Percentiles rank a stretch among this genome's conserved stretches.
Evolutionary conservation across 2,113 vertebrate genomes (phyloP).

Genomic region (Gallinago media): DNA sequence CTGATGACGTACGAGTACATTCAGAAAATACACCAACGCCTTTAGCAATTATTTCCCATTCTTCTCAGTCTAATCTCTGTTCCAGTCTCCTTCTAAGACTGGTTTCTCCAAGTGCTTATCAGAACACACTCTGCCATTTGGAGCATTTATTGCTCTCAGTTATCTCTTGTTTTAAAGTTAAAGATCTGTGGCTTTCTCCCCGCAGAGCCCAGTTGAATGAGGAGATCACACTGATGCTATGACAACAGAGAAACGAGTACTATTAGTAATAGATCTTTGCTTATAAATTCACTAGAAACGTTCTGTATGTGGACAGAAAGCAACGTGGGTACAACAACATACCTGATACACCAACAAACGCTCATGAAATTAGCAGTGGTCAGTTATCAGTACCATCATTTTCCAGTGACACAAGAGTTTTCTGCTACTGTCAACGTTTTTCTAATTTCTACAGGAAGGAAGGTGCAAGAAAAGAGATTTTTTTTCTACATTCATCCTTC

Average conservation of each 20-base stretch:
- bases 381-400: neutral
- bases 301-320: neutral
- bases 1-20: neutral
- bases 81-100: neutral
- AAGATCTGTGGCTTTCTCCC: neutral
- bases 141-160: neutral
- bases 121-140: neutral
- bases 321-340: neutral
- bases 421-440: neutral
- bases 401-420: neutral
- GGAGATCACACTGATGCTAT: neutral
- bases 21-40: neutral
- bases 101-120: neutral
- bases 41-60: neutral
- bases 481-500: neutral
- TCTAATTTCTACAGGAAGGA: neutral
- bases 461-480: neutral
- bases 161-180: neutral
- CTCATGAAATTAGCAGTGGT: neutral
- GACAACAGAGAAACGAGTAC: neutral
- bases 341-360: accelerated
- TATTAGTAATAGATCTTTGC: neutral
- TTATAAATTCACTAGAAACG: neutral
- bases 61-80: neutral
- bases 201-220: neutral